Evolutionary conservation across 2,797 vertebrate species (phyloP), one percentile per base, ranked within the genome.

Genomic region (Amblyopsis hoosieri): DNA sequence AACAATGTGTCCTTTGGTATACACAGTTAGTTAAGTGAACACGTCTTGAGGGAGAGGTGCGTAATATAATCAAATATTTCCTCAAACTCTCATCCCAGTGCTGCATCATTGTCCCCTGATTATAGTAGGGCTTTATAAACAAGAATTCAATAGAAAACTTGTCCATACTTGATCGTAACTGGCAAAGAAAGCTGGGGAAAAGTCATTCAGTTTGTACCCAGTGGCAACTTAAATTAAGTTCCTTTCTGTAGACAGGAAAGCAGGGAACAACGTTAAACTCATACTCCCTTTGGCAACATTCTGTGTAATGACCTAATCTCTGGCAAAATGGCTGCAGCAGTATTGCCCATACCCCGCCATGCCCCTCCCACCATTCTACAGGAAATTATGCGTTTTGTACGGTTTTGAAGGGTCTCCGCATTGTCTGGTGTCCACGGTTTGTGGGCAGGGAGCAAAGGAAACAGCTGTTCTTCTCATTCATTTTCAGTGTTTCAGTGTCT

Each of bases 391-490:
- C 66, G 69, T 76, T 31, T 60, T 67, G 64, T 46, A 29, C 54
- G 67, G 70, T 9, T 60, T 77, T 64, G 48, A 72, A 66, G 65
- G 17, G 66, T 54, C 42, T 69, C 66, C 68, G 60, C 62, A 65
- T 75, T 78, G 82, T 78, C 79, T 72, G 72, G 71, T 62, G 64
- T 65, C 76, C 68, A 74, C 63, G 76, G 64, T 82, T 78, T 84
- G 81, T 83, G 82, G 89, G 82, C 83, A 72, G 81, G 70, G 71
- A 72, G 66, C 62, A 53, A 55, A 70, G 62, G 78, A 78, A 87
- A 85, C 90, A 93, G 88, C 90, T 90, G 91, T 82, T 73, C 83
- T 89, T 85, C 74, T 74, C 85, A 77, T 90, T 67, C 82, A 76
- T 60, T 68, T 57, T 60, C 49, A 33, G 63, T 57, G 23, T 64